Base-by-base conservation (phyloP, 2,113 vertebrate species). In the Semnornis frantzii region DNA sequence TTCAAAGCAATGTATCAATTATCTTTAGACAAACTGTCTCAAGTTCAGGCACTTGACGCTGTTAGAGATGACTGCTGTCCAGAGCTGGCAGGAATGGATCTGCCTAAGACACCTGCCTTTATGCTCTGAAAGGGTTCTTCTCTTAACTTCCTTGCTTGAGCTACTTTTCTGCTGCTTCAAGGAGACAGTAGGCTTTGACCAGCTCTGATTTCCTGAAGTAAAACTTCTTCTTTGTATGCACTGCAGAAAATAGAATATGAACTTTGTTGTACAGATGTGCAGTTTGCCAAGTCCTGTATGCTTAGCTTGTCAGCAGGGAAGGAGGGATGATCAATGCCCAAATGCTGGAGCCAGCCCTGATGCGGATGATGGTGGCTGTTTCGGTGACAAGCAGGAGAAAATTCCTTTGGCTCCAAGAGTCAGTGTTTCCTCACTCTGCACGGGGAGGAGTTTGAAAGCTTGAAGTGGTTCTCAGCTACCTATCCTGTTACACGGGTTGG, bases 401-500 rank as follows among this genome's bases (percentile, higher is more conserved):
- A 84, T 83, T 93, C 59, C 28, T 96, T 92, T 96, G 94, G 92
- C 94, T 96, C 96, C 2, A 10, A 85, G 95, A 94, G 92, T 87
- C 94, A 85, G 15, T 42, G 55, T 93, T 87, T 94, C 89, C 76
- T 92, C 70, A 27, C 71, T 83, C 87, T 81, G 62, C 48, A 68
- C 0, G 8, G 31, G 62, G 85, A 87, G 69, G 75, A 91, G 57
- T 85, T 15, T 65, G 85, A 91, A 95, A 96, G 95, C 89, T 96
- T 97, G 82, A 96, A 94, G 94, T 96, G 89, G 94, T 89, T 94
- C 34, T 92, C 48, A 46, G 93, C 94, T 87, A 91, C 81, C 83
- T 54, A 34, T 48, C 76, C 25, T 31, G 23, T 80, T 88, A 37
- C 83, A 63, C 31, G 66, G 73, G 65, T 64, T 73, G 75, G 69